phyloP scores from a whole-genome alignment of 2,888 invertebrate genomes.

The Spodoptera picta region DNA sequence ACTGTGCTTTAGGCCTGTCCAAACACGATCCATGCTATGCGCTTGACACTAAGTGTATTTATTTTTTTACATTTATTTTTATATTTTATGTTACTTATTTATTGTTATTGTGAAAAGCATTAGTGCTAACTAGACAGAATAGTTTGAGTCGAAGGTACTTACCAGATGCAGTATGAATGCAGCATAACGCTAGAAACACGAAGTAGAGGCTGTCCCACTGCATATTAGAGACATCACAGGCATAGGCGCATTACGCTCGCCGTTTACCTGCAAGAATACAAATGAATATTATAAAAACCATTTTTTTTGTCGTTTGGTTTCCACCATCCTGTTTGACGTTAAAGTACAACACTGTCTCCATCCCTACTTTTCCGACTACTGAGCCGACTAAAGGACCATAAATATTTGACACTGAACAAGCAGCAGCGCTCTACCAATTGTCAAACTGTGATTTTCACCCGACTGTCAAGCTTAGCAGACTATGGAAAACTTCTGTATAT shows the following conservation, averaged over 20 bases:
- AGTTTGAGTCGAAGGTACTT: slow-evolving; percentile 41
- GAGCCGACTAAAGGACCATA: too few relatives aligned
- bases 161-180: slow-evolving; percentile 84
- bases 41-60: slow-evolving; percentile 13
- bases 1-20: slow-evolving; percentile 16
- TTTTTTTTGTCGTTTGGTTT: too few relatives aligned
- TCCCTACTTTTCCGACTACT: too few relatives aligned
- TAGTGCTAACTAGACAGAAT: slow-evolving; percentile 43
- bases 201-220: slow-evolving; percentile 84
- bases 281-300: too few relatives aligned
- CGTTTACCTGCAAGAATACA: slow-evolving; percentile 69
- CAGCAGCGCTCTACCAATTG: background rate
- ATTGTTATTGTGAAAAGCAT: slow-evolving; percentile 38
- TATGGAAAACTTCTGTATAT: too few relatives aligned
- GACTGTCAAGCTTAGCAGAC: too few relatives aligned
- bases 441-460: too few relatives aligned
- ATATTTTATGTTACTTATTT: background rate
- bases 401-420: background rate
- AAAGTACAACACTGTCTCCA: too few relatives aligned
- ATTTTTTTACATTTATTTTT: slow-evolving; percentile 20
- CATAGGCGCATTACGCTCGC: slow-evolving; percentile 77
- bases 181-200: slow-evolving; percentile 85
- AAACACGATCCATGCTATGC: slow-evolving; percentile 25
- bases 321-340: too few relatives aligned
- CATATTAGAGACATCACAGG: slow-evolving; percentile 87